phyloP scores from a whole-genome alignment of 2,113 vertebrate species.

The Anoura caudifer region DNA sequence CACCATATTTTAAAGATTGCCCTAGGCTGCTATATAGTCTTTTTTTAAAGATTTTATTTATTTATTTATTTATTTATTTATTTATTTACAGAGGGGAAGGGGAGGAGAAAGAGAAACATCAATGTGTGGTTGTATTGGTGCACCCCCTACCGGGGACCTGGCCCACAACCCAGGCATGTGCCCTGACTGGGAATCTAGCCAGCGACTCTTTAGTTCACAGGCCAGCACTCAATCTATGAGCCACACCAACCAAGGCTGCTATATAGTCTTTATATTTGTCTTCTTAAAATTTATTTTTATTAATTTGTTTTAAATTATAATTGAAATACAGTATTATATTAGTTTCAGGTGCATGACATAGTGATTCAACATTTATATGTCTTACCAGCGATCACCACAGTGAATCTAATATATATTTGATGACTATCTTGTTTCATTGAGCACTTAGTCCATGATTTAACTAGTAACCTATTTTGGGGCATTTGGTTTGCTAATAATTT shows the following conservation, averaged over 20 bases:
- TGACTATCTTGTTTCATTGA: neutral
- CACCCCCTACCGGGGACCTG: no score
- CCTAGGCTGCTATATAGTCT: neutral
- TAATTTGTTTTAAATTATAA: neutral
- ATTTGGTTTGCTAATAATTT: constrained; percentile 16
- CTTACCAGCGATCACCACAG: neutral
- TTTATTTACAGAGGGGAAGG: no score
- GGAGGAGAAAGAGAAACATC: no score
- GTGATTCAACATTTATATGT: neutral
- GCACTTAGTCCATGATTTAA: neutral
- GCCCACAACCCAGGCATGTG: no score
- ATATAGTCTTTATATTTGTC: neutral
- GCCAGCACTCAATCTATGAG: no score
- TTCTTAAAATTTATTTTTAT: neutral
- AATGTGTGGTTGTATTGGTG: no score
- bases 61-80: no score
- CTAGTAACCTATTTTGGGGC: neutral
- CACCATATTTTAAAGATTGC: neutral
- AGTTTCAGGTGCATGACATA: neutral
- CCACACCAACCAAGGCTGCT: no score
- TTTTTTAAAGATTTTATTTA: neutral
- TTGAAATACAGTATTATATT: neutral
- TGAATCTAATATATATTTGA: neutral
- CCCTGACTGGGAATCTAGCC: no score
- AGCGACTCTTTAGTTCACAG: no score